Base-by-base conservation (phyloP, 2,888 invertebrate genomes). In the Antheraea assamensis region DNA sequence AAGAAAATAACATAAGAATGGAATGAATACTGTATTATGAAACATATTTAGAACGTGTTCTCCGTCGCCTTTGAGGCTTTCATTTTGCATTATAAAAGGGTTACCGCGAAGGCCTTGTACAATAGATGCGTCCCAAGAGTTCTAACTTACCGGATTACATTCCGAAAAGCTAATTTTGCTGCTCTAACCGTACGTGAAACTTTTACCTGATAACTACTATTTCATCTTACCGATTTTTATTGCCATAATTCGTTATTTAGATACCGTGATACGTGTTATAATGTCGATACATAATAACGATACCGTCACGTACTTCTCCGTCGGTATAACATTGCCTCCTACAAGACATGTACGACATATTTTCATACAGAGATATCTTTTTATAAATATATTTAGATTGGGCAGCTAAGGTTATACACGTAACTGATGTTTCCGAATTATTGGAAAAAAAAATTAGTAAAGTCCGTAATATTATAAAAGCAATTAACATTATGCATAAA, bases 61-160 rank as follows among this genome's bases (percentile, higher is more conserved):
- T 19, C 68, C 35, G 31, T 13, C 74, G 74, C 79, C 42, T 79
- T 79, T 55, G 68, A 79, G 81, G 80, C 83, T 79, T 80, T 78
- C 73, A 79, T 80, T 81, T 81, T 77, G 77, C 76, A 75, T 77
- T 78, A 76, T 80, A 81, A 81, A 82, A 82, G 78, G 76, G 75
- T 82, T 80, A 76, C 74, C 55, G 31, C 31, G 58, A 61, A 71
- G 42, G 79, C 79, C 75, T 80, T 75, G 75, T 78, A 79, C 78
- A 84, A 86, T 83, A 79, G 81, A 87, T 86, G 83, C 77, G 80
- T 85, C 85, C 85, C 87, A 74, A 70, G 83, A 83, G 83, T 75
- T 77, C 74, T 47, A 81, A 82, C 77, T 82, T 78, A 74, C 71
- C 75, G 78, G 76, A 81, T 83, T 79, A 77, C 77, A 77, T 82